Conservation (phyloP, 1,140 invertebrate species). For the Mesaphorura yosii region DNA sequence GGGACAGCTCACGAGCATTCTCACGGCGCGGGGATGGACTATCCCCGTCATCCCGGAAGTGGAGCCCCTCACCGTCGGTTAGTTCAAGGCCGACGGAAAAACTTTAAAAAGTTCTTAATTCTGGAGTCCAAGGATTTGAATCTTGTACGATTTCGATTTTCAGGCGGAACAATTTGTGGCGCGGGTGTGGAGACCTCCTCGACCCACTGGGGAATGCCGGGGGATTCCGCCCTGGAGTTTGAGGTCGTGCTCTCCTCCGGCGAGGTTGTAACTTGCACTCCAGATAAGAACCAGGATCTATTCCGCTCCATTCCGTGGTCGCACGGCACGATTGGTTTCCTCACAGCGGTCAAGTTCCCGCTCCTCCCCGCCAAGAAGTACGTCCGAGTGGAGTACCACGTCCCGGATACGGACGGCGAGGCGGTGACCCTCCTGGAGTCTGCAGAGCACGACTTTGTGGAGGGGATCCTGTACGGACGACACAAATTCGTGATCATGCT, state of each 20-base stretch:
- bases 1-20: neutral
- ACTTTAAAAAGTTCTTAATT: neutral
- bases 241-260: conserved; percentile 2
- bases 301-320: neutral
- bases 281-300: neutral
- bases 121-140: neutral
- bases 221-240: neutral
- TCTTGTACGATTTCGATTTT: neutral
- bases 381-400: neutral
- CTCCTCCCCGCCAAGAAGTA: neutral
- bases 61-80: neutral
- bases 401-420: neutral
- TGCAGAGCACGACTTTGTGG: neutral
- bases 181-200: conserved; percentile 4
- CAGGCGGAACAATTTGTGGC: conserved; percentile 4
- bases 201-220: neutral
- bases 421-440: neutral
- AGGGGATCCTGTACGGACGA: neutral
- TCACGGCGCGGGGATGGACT: neutral
- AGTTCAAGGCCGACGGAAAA: neutral
- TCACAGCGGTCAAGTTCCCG: neutral
- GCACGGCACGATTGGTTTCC: neutral
- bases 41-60: conserved; percentile 1
- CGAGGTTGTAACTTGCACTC: neutral
- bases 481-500: neutral